These are phyloP conservation scores for Siphlonurus alternatus DNA, from an alignment of 2,888 invertebrate species.

Conservation along the genomic window DNA sequence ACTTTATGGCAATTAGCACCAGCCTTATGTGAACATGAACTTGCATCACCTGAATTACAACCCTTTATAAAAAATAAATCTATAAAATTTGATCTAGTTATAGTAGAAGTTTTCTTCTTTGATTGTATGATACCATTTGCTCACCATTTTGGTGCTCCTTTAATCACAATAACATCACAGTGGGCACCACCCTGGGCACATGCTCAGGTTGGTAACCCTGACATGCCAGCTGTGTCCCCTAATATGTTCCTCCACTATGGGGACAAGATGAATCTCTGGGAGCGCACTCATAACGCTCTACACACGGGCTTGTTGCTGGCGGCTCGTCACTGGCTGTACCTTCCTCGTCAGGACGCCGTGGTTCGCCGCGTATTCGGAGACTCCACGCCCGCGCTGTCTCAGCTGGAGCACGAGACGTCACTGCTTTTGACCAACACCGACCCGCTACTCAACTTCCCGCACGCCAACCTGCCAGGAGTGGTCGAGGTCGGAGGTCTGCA, in stretches of 20 bases:
- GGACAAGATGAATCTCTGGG: slow-evolving; percentile 6
- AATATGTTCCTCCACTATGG: slow-evolving; percentile 3
- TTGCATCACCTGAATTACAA: not conserved
- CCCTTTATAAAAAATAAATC: not conserved
- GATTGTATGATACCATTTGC: slow-evolving; percentile 6
- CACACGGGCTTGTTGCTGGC: not conserved
- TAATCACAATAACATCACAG: slow-evolving; percentile 5
- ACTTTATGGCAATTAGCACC: not conserved
- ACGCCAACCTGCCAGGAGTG: slow-evolving; percentile 5
- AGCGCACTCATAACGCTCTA: slow-evolving; percentile 3
- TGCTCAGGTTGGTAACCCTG: slow-evolving; percentile 5
- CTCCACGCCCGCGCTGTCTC: slow-evolving; percentile 3
- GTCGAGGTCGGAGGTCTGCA: slow-evolving; percentile 7
- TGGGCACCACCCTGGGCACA: slow-evolving; percentile 5
- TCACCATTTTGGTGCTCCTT: slow-evolving; percentile 1
- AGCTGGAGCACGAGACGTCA: slow-evolving; percentile 2
- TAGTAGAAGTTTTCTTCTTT: slow-evolving; percentile 8
- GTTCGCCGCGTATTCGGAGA: not conserved
- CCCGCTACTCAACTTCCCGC: not conserved
- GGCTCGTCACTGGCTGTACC: not conserved
- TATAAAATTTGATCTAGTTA: slow-evolving; percentile 5
- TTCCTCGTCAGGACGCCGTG: not conserved
- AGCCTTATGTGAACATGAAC: not conserved
- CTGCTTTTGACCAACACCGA: slow-evolving; percentile 4
- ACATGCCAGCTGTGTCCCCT: not conserved